Evolutionary conservation across 2,888 invertebrate species (phyloP).

Genomic region (Ashinkailepas kermadecensis): DNA sequence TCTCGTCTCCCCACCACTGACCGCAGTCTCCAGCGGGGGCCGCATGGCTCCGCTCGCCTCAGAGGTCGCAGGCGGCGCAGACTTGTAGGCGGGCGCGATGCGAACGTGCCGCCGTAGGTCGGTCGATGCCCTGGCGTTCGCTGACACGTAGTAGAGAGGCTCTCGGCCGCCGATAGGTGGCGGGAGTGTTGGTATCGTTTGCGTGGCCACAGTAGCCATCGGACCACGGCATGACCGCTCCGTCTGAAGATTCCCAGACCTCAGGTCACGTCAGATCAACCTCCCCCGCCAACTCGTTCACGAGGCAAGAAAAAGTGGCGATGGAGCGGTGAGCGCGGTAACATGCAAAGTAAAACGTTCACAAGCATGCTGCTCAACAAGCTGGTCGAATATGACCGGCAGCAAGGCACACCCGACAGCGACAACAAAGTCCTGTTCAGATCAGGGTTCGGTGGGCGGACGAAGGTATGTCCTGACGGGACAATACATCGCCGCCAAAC

Average conservation of each 20-base stretch:
- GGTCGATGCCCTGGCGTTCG: not conserved
- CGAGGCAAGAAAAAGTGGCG: too few species aligned
- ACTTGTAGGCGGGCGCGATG: not conserved
- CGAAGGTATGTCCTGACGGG: too few species aligned
- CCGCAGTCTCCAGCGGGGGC: conserved; percentile 1
- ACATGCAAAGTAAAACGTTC: too few species aligned
- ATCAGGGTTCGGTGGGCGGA: too few species aligned
- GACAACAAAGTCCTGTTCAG: too few species aligned
- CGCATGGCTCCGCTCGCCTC: not conserved
- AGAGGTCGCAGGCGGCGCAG: not conserved
- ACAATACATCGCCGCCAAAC: too few species aligned
- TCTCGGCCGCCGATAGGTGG: not conserved
- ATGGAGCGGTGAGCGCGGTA: too few species aligned
- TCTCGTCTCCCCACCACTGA: not conserved
- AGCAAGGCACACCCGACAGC: too few species aligned
- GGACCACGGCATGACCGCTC: not conserved
- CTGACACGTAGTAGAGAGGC: conserved; percentile 12
- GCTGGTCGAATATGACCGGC: too few species aligned
- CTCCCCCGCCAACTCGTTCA: too few species aligned
- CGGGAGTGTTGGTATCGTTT: not conserved
- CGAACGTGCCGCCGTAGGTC: not conserved
- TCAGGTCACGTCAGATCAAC: too few species aligned
- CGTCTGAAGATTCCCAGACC: not conserved
- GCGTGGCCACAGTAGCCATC: not conserved
- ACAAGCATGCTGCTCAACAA: too few species aligned